Evolutionary conservation across 2,113 vertebrate species (phyloP), one percentile per base, ranked within the genome.

Genomic region (Lepidiolamprologus cunningtoni): DNA sequence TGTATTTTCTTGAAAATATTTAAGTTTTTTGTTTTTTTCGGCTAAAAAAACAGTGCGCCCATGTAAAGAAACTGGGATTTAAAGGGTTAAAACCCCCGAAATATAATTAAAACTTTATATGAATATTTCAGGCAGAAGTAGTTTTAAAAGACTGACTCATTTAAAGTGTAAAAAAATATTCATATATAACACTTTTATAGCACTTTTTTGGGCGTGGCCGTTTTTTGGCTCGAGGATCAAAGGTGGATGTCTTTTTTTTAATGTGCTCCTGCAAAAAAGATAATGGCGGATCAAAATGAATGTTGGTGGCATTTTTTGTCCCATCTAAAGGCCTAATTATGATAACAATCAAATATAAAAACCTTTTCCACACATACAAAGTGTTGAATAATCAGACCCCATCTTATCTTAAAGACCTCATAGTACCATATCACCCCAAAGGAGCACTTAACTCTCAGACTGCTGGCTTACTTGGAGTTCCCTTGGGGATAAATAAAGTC

Each of bases 171-270:
- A 53, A 53, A 21, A 53, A 21, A 21, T 11, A 53, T 53, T 53
- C 0, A 53, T 0, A 53, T 53, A 11, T 53, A 53, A 0, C 5
- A 11, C 1, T 53, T 53, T 21, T 21, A 21, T 21, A 53, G 9
- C 52, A 53, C 19, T 21, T 53, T 53, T 11, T 4, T 0, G 5
- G 52, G 0, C 1, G 9, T 53, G 52, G 52, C 52, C 0, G 19
- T 53, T 53, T 53, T 53, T n/a, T 23, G 19, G 52, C 19, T 53
- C 9, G 0, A 53, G 19, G 50, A 6, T 53, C 50, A 53, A 53
- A 53, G 50, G 50, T 53, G 50, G 40, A 42, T 42, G 11, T 23
- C n/a, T n/a, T n/a, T n/a, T n/a, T n/a, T n/a, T n/a, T n/a, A n/a
- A n/a, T n/a, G n/a, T n/a, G n/a, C n/a, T n/a, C n/a, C n/a, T n/a